Evolutionary conservation across 2,113 vertebrate species (phyloP).

Genomic region (Dipodomys stephensi): DNA sequence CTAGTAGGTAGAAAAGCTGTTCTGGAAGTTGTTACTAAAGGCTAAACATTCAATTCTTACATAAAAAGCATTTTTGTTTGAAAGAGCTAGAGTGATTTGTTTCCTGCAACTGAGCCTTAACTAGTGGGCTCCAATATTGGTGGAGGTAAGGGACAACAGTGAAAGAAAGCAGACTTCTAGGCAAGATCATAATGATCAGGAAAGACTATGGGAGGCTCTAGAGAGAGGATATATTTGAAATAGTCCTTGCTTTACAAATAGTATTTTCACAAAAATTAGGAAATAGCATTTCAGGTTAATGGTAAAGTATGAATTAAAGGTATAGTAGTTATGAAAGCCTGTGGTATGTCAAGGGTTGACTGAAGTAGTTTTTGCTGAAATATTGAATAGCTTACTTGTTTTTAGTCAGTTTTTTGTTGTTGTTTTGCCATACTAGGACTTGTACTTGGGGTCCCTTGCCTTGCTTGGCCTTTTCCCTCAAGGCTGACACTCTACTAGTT

Average conservation of each 20-base stretch:
- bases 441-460: too few species aligned
- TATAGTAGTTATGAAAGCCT: not conserved
- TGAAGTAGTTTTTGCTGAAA: not conserved
- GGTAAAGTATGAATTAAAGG: slow-evolving; percentile 3
- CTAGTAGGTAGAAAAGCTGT: not conserved
- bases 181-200: not conserved
- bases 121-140: not conserved
- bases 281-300: not conserved
- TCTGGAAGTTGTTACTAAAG: not conserved
- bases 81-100: slow-evolving; percentile 12
- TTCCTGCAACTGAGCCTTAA: not conserved
- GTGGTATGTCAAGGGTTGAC: not conserved
- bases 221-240: not conserved
- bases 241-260: not conserved
- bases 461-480: too few species aligned
- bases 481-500: too few species aligned
- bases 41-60: not conserved
- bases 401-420: too few species aligned
- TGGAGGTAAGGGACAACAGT: not conserved
- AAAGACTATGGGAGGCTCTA: not conserved
- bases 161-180: not conserved
- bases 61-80: not conserved
- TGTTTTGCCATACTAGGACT: too few species aligned
- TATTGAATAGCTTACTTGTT: not conserved
- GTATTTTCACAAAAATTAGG: slow-evolving; percentile 17